These are phyloP conservation scores for Sebastiscus albofasciatus DNA, from an alignment of 2,797 vertebrate species.

Conservation along the genomic window DNA sequence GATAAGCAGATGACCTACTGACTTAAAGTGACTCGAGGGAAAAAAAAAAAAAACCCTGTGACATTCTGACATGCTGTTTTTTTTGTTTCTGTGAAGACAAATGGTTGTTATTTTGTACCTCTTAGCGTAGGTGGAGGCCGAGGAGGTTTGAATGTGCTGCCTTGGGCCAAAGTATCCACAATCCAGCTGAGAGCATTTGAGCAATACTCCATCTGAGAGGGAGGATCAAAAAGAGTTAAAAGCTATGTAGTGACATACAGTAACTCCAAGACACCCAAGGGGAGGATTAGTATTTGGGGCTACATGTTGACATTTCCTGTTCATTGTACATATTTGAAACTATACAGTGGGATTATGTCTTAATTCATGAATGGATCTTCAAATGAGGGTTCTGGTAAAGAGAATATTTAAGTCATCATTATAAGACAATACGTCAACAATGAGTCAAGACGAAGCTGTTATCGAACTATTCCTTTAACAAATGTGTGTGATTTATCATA, in stretches of 20 bases:
- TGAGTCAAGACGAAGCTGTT: no score
- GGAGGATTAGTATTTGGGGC: background rate
- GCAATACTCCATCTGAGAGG: constrained; percentile 87
- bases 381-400: background rate
- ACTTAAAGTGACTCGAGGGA: background rate
- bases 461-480: background rate
- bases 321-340: background rate
- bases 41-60: no score
- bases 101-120: constrained; percentile 47
- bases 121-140: constrained; percentile 74
- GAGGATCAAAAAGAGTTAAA: background rate
- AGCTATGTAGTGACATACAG: background rate
- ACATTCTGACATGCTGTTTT: background rate
- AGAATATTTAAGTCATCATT: no score
- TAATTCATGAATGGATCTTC: background rate
- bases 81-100: background rate
- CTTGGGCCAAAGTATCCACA: constrained; percentile 85
- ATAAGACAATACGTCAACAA: no score
- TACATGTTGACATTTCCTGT: background rate
- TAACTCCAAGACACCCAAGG: background rate
- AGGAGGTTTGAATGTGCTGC: constrained; percentile 74
- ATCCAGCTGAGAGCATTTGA: constrained; percentile 86
- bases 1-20: background rate
- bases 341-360: no score
- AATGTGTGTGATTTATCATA: background rate